These are phyloP conservation scores for Dinothrombium tinctorium DNA, from an alignment of 1,140 invertebrate species.

Conservation along the genomic window DNA sequence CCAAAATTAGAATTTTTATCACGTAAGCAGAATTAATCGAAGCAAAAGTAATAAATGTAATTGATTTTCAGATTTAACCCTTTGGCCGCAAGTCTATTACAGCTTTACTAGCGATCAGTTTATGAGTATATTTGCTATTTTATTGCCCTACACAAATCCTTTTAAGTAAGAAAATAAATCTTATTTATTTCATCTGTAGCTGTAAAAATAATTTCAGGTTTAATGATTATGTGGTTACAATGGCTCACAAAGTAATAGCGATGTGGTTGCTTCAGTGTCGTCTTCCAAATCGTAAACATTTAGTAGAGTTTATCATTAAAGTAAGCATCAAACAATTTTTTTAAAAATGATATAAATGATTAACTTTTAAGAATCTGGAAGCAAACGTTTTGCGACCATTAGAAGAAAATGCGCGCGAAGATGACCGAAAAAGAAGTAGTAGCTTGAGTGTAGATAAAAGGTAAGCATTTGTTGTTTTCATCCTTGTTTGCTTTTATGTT, in stretches of 20 bases:
- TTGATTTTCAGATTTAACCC: conserved; percentile 45
- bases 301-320: conserved; percentile 69
- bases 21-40: conserved; percentile 33
- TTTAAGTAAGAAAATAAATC: conserved; percentile 43
- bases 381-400: neutral
- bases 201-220: conserved; percentile 32
- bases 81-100: conserved; percentile 44
- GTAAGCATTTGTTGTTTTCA: neutral
- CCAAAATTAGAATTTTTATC: conserved; percentile 85
- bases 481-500: neutral
- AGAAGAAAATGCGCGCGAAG: neutral
- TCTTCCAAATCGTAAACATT: conserved; percentile 46
- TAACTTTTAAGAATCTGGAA: neutral
- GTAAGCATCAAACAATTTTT: conserved; percentile 28
- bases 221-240: conserved; percentile 76
- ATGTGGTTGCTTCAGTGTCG: conserved; percentile 92
- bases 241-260: conserved; percentile 84
- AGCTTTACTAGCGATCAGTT: conserved; percentile 42
- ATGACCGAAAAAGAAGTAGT: conserved; percentile 1
- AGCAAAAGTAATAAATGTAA: neutral
- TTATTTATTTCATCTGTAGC: too few species aligned
- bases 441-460: conserved; percentile 5
- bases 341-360: too few species aligned
- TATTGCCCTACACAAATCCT: conserved; percentile 82
- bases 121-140: conserved; percentile 82